These are phyloP conservation scores for Eriocheir sinensis DNA, from an alignment of 1,140 invertebrate genomes.

Conservation along the genomic window DNA sequence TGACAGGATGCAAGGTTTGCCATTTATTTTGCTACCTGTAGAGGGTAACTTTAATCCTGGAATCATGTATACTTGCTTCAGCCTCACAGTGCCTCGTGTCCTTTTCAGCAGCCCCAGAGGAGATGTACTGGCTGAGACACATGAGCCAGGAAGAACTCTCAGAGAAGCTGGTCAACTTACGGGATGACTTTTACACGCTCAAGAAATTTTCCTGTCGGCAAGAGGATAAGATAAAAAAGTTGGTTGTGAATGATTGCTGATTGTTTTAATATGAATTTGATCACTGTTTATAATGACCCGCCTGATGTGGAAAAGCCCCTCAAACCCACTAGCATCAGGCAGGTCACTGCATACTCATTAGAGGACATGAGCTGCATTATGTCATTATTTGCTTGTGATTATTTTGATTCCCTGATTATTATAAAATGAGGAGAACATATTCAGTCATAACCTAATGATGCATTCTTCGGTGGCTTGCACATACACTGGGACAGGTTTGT, in stretches of 20 bases:
- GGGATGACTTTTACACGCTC: conserved; percentile 70
- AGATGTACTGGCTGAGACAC: conserved; percentile 74
- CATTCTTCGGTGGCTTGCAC: too few species aligned
- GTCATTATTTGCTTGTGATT: not conserved
- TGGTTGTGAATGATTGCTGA: not conserved
- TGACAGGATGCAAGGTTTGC: too few species aligned
- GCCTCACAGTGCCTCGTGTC: too few species aligned
- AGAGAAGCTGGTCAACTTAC: conserved; percentile 65
- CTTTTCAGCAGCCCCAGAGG: conserved; percentile 65
- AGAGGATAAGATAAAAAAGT: conserved; percentile 76
- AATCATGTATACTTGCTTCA: too few species aligned
- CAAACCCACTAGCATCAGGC: not conserved
- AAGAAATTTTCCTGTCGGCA: conserved; percentile 70
- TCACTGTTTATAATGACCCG: too few species aligned
- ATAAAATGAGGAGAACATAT: not conserved
- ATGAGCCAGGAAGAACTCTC: conserved; percentile 57
- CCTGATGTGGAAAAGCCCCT: not conserved
- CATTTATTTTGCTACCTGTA: too few species aligned
- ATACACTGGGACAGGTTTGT: too few species aligned
- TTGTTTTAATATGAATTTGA: not conserved
- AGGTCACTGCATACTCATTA: not conserved
- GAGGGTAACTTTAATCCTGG: too few species aligned
- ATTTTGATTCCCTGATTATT: not conserved
- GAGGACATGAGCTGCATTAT: not conserved
- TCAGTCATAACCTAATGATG: too few species aligned